These are phyloP conservation scores for Ia io DNA, from an alignment of 2,113 vertebrate species.

Conservation along the genomic window DNA sequence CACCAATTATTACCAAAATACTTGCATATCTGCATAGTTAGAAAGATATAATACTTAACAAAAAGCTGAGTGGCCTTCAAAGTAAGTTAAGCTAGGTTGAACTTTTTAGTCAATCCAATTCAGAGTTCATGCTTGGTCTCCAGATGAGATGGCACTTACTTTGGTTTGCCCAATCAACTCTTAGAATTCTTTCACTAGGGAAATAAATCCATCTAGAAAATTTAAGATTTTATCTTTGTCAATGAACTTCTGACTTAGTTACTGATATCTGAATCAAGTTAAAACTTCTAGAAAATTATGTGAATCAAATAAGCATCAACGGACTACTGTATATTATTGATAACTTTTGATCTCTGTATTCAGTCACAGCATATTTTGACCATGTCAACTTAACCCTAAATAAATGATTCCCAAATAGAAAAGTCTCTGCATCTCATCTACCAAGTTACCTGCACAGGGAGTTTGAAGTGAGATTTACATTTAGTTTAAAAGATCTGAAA, in stretches of 20 bases:
- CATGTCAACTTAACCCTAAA: background rate
- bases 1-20: background rate
- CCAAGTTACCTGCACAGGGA: background rate
- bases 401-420: conserved; percentile 8
- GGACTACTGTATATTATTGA: background rate
- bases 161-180: background rate
- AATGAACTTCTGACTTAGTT: background rate
- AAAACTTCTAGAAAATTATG: conserved; percentile 17
- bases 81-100: background rate
- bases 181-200: background rate
- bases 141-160: background rate
- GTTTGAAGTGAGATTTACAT: conserved; percentile 1
- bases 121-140: conserved; percentile 11
- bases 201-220: conserved; percentile 12
- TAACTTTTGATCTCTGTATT: background rate
- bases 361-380: background rate
- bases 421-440: background rate
- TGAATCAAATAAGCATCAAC: background rate
- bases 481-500: conserved; percentile 43
- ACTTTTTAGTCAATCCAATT: background rate
- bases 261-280: background rate
- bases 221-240: conserved; percentile 5
- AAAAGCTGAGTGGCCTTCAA: background rate
- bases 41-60: background rate
- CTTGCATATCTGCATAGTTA: background rate